Evolutionary conservation across 2,888 invertebrate species (phyloP).

Genomic region (Eristalinus aeneus): DNA sequence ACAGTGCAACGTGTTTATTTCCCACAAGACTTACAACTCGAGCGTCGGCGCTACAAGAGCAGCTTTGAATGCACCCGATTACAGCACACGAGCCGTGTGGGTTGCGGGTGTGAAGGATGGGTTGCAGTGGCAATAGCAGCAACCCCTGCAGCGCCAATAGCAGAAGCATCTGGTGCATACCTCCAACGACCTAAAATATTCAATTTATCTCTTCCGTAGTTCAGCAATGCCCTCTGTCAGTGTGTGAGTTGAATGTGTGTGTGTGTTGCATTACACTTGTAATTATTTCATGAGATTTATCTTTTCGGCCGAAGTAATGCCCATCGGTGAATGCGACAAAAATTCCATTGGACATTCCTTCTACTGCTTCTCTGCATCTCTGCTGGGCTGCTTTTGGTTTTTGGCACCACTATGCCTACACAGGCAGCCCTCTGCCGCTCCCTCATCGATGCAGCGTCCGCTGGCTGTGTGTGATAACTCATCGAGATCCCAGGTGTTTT

Average conservation of each 20-base stretch:
- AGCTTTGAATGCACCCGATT: conserved; percentile 55
- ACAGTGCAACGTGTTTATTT: conserved; percentile 41
- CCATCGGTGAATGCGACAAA: conserved; percentile 79
- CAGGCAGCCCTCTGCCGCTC: not conserved
- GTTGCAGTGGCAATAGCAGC: not conserved
- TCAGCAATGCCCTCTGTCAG: not conserved
- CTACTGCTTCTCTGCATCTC: conserved; percentile 26
- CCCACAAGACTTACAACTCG: conserved; percentile 29
- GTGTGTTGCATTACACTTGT: conserved; percentile 77
- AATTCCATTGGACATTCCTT: conserved; percentile 77
- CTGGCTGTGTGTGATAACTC: conserved; percentile 55
- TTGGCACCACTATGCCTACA: conserved; percentile 39
- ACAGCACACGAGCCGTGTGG: conserved; percentile 11
- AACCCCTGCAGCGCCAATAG: not conserved
- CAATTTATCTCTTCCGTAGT: conserved; percentile 57
- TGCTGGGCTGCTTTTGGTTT: conserved; percentile 15
- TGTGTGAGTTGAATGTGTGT: not conserved
- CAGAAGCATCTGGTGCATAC: conserved; percentile 51
- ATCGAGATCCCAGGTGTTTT: conserved; percentile 41
- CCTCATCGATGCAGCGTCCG: conserved; percentile 43
- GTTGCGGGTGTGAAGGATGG: not conserved
- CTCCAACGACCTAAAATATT: conserved; percentile 62
- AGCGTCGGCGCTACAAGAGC: conserved; percentile 7
- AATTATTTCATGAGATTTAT: conserved; percentile 81
- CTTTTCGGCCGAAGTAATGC: conserved; percentile 72